Evolutionary conservation across 2,888 invertebrate species (phyloP).

Genomic region (Malacosoma neustria): DNA sequence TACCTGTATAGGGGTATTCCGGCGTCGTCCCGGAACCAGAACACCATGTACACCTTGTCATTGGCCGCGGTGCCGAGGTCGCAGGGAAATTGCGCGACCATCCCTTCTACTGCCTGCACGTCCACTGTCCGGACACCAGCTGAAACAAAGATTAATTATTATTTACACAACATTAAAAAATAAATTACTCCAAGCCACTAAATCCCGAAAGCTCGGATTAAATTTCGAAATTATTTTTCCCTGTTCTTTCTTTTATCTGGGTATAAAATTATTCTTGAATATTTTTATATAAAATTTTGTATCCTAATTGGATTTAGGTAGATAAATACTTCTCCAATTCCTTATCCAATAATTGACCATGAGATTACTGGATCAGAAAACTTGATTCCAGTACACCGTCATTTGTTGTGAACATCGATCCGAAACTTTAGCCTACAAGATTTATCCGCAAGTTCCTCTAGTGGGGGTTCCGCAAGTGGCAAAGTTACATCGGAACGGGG

Average conservation of each 20-base stretch:
- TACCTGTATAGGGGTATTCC: slow-evolving; percentile 94
- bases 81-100: slow-evolving; percentile 90
- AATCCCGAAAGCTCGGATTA: too few species aligned
- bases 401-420: not conserved
- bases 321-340: too few species aligned
- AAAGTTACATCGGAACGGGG: slow-evolving; percentile 6
- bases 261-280: too few species aligned
- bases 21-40: slow-evolving; percentile 92
- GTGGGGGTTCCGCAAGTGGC: not conserved
- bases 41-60: slow-evolving; percentile 93
- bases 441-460: not conserved
- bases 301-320: too few species aligned
- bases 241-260: too few species aligned
- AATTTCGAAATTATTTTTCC: too few species aligned
- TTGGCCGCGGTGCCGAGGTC: slow-evolving; percentile 87
- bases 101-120: slow-evolving; percentile 91
- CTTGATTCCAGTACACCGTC: slow-evolving; percentile 11
- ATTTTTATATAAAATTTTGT: too few species aligned
- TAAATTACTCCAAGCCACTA: too few species aligned
- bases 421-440: not conserved
- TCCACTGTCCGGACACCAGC: slow-evolving; percentile 83
- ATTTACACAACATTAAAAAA: too few species aligned
- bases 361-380: too few species aligned
- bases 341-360: too few species aligned
- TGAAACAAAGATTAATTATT: slow-evolving; percentile 32